Evolutionary conservation across 2,888 invertebrate species (phyloP), one percentile per base, ranked within the genome.

Genomic region (Dryobota labecula): DNA sequence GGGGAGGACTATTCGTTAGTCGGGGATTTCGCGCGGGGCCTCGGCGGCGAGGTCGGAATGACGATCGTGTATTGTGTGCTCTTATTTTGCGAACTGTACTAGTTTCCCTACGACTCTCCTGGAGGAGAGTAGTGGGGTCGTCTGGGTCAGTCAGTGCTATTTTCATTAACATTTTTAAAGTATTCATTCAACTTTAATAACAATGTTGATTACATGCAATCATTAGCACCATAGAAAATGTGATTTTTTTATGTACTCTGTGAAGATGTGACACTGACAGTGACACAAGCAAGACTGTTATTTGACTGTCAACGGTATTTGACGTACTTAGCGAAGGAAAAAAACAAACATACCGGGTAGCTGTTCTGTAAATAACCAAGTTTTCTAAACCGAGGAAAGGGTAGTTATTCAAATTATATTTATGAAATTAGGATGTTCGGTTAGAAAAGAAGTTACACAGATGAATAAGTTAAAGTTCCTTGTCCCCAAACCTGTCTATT

Each of bases 381-480:
- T 30, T n/a, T 61, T 30, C 9, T 30, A 30, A 61, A 33, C n/a
- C n/a, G 33, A 61, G 30, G 15, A 61, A 61, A 61, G 61, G 6
- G 6, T 47, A 15, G 45, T n/a, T 61, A n/a, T 13, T 30, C 15
- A 45, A 45, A 18, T 47, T 33, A 30, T 61, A 33, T 47, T 47
- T 61, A 45, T 13, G 24, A 2, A 41, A 41, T 18, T 41, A 58
- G 18, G 15, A 30, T 47, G 61, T 61, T 61, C 11, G 45, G 15
- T 61, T 33, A 61, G 30, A 30, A 45, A 61, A 47, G n/a, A 61
- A 61, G 30, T 30, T 30, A 11, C 18, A n/a, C n/a, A 9, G 30
- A 61, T 61, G 61, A 47, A 61, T 33, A 47, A 18, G n/a, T 33
- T 61, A 33, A 47, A 47, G 47, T n/a, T 61, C 30, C 18, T 47